Evolutionary conservation across 2,113 vertebrate species (phyloP).

Genomic region (Lasiurus cinereus): DNA sequence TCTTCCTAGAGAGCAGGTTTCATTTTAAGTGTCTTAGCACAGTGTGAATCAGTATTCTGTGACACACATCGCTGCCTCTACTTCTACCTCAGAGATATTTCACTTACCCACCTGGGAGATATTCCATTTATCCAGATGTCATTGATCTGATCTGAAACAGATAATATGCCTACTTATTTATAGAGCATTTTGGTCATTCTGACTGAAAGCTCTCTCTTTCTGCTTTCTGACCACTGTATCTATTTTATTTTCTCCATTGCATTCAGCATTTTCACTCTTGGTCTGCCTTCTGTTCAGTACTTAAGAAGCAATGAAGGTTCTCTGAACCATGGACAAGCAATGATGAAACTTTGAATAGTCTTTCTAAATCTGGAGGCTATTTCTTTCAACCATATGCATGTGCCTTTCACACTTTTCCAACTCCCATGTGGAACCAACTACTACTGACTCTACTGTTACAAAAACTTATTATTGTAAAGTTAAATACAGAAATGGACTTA

Average conservation of each 20-base stretch:
- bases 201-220: background rate
- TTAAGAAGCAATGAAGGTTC: background rate
- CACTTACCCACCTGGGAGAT: background rate
- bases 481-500: background rate
- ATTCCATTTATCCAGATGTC: background rate
- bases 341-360: background rate
- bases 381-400: background rate
- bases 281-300: background rate
- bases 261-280: background rate
- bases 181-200: background rate
- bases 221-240: background rate
- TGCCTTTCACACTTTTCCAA: background rate
- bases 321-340: background rate
- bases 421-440: background rate
- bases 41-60: fast-evolving
- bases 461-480: background rate
- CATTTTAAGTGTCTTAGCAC: background rate
- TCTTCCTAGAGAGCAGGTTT: background rate
- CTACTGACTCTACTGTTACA: background rate
- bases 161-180: background rate
- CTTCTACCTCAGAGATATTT: background rate
- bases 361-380: background rate
- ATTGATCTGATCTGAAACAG: background rate
- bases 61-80: too few species aligned
- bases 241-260: background rate